Evolutionary conservation across 2,113 vertebrate species (phyloP), one percentile per base, ranked within the genome.

Genomic region (Synchiropus splendidus): DNA sequence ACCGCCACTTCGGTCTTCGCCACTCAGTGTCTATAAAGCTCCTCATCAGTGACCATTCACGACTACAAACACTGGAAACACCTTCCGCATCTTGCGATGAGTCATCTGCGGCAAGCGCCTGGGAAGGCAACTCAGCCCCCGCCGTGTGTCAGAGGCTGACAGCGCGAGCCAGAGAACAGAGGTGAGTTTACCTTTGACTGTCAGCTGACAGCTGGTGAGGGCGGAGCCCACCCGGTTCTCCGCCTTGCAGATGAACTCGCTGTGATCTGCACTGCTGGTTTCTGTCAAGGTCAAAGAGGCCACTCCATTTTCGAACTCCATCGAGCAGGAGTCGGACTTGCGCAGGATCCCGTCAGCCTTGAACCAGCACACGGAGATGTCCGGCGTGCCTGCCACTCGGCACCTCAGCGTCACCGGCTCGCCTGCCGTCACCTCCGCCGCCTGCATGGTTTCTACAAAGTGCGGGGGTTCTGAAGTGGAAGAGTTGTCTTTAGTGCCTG

Each of bases 281-380:
- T 80, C 80, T 41, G 67, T 83, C 56, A 94, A 84, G 33, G 82
- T 75, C 59, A 94, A 60, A 0, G 86, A 86, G 16, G 89, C 89
- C 12, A 89, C 31, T 0, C 90, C 90, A 18, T 89, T 86, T 62
- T 75, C 73, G 56, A 89, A 91, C 12, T 89, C 85, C 88, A 90
- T 87, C 67, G 83, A 89, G 49, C 83, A 90, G 27, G 78, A 80
- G 52, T 82, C 75, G 36, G 89, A 89, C 16, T 84, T 86, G 44
- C 86, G 86, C 55, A 92, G 79, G 21, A 88, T 89, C 36, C 84
- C 87, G 18, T 88, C 89, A 6, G 81, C 87, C 74, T 89, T 91
- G 54, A 89, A 94, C 91, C 91, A 94, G 35, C 84, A 58, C 36
- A 91, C 79, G 30, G 85, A 89, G 41, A 94, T 90, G 75, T 91